Percentiles rank a stretch among this genome's conserved stretches.
Conservation (phyloP, 30 jellyfish, hydroid and myxozoan genomes). For the Catostylus mosaicus region DNA sequence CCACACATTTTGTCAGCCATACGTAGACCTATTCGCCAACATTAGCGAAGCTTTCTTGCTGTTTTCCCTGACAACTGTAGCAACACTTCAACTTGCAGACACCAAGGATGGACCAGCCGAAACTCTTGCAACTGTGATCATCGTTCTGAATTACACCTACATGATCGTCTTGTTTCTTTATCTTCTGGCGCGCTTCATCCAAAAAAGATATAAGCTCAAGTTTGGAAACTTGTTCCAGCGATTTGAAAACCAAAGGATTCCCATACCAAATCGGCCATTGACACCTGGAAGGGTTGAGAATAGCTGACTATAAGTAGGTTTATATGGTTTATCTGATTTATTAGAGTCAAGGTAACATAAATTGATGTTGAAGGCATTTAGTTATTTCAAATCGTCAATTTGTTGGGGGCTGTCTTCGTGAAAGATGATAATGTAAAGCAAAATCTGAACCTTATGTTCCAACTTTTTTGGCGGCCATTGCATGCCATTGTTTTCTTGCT, state of each 20-base stretch:
- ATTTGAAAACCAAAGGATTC: background rate
- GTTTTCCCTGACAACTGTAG: constrained; percentile 40
- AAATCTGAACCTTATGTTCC: too few species aligned
- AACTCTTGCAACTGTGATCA: background rate
- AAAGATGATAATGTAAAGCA: too few species aligned
- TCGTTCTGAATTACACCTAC: background rate
- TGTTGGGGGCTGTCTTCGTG: too few species aligned
- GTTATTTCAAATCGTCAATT: too few species aligned
- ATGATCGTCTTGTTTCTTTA: constrained; percentile 10
- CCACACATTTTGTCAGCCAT: constrained; percentile 68
- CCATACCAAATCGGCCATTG: background rate
- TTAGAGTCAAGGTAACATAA: too few species aligned
- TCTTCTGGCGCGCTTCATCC: background rate
- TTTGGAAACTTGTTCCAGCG: background rate
- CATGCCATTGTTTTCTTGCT: too few species aligned
- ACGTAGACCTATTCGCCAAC: constrained; percentile 32
- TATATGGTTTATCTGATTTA: too few species aligned
- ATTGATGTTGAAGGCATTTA: too few species aligned
- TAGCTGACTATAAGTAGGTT: too few species aligned
- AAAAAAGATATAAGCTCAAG: background rate
- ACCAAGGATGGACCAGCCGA: background rate
- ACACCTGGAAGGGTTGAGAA: constrained; percentile 6
- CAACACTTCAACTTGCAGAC: constrained; percentile 31
- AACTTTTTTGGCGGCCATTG: too few species aligned
- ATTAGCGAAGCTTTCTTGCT: constrained; percentile 51